Evolutionary conservation across 2,888 invertebrate species (phyloP).

Genomic region (Raillietiella orientalis): DNA sequence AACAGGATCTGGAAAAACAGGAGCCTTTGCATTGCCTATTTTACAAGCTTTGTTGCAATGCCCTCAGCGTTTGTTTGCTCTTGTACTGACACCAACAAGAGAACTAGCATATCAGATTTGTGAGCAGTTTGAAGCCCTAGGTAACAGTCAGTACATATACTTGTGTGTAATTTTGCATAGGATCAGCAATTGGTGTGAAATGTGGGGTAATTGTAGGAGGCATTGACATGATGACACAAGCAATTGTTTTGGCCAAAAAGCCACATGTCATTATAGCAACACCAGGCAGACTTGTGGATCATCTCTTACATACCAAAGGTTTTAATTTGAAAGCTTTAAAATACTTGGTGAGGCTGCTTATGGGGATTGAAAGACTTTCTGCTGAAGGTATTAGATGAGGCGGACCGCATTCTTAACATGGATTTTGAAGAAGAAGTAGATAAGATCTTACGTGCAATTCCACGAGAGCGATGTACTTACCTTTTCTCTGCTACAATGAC

Average conservation of each 20-base stretch:
- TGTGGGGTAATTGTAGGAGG: constrained; percentile 92
- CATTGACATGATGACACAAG: constrained; percentile 90
- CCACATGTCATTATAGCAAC: constrained; percentile 93
- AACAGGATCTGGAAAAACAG: constrained; percentile 86
- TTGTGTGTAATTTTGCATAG: constrained; percentile 1
- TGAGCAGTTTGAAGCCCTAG: constrained; percentile 91
- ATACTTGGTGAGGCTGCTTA: constrained; percentile 27
- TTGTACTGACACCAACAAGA: constrained; percentile 79
- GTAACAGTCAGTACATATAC: constrained; percentile 15
- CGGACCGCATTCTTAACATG: constrained; percentile 92
- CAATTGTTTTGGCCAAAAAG: constrained; percentile 61
- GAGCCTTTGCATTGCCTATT: constrained; percentile 86
- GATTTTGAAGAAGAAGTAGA: constrained; percentile 95
- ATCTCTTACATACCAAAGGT: constrained; percentile 90
- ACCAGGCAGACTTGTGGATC: constrained; percentile 77
- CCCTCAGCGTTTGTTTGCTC: constrained; percentile 74
- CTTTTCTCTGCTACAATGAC: constrained; percentile 99
- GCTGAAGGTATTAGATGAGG: constrained; percentile 72
- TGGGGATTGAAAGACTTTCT: neutral
- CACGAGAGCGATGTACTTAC: constrained; percentile 61
- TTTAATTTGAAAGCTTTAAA: constrained; percentile 66
- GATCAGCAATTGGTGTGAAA: constrained; percentile 59
- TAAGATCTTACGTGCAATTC: constrained; percentile 70
- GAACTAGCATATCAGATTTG: constrained; percentile 94
- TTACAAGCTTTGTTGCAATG: constrained; percentile 58